Base-by-base conservation (phyloP, 2,888 invertebrate species). In the Lucinisca nassula region DNA sequence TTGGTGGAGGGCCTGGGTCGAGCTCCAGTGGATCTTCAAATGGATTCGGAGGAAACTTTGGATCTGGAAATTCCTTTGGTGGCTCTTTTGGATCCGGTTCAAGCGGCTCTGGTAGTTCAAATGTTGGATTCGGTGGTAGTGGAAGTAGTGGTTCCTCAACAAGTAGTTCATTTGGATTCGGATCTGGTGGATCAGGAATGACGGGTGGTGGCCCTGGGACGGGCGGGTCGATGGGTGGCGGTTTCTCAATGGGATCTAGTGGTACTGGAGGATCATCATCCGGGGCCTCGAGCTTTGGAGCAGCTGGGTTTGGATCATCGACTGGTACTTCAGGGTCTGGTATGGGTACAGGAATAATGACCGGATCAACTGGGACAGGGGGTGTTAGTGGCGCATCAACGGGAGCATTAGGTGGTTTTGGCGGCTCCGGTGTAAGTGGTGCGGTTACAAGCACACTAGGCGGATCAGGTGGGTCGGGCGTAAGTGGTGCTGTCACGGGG, bases 11-110 rank as follows among this genome's bases (percentile, higher is more conserved):
- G n/a, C 77, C 67, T n/a, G 67, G 67, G 14, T 82, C 77, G 49
- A 58, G 74, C 21, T 61, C 81, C 17, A 79, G 85, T 45, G 67
- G 84, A 14, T 79, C 79, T 37, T 82, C 82, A n/a, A 67, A 17
- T 21, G 78, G 58, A 30, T 79, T 79, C 32, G 78, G 78, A 2
- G 79, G 81, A 12, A 37, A 78, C n/a, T 78, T 78, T 61, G 77
- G 77, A 38, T 78, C 77, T 37, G 77, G 77, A 35, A 78, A 78
- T 40, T 58, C 77, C 1, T 78, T 78, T 61, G 77, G 77, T 58
- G 82, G 82, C 0, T 73, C 78, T 3, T 67, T 79, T 75, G 75
- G 75, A 6, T 70, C 79, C 55, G 70, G 74, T 14, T 51, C 51
- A 51, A 45, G 32, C 27, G 75, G 75, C 17, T 67, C 67, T 4